A percentile compares a stretch with the other conserved stretches of the same genome.
Conservation (phyloP, 35 echinoderm and acorn worm genomes). For the Apostichopus parvimensis region DNA sequence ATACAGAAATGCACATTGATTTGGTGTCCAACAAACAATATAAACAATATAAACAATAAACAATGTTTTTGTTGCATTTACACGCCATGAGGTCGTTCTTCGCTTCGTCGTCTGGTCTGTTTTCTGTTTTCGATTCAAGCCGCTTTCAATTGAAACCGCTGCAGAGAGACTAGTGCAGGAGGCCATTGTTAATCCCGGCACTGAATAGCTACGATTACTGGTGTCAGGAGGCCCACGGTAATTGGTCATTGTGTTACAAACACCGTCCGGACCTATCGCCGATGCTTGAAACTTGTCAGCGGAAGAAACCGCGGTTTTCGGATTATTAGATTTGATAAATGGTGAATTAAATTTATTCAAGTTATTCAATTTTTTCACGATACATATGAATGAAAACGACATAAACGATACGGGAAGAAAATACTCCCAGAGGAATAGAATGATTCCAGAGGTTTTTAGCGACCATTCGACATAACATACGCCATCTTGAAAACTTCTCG, state of each 20-base stretch:
- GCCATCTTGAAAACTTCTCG: not conserved
- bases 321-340: not conserved
- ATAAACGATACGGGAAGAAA: slow-evolving; percentile 38
- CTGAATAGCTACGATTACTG: not conserved
- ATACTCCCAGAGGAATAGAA: slow-evolving; percentile 37
- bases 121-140: not conserved
- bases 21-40: slow-evolving; percentile 83
- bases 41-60: slow-evolving; percentile 60
- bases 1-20: slow-evolving; percentile 69
- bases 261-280: not conserved
- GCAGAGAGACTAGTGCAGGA: not conserved
- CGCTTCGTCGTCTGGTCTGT: not conserved
- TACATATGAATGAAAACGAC: slow-evolving; percentile 26
- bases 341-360: not conserved
- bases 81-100: not conserved
- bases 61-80: slow-evolving; percentile 56
- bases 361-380: not conserved
- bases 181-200: not conserved
- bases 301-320: not conserved
- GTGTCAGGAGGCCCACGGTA: not conserved
- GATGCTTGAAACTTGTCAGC: not conserved
- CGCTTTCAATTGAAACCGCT: not conserved
- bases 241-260: too few relatives aligned
- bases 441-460: not conserved
- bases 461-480: not conserved